A percentile compares a stretch with the other conserved stretches of the same genome.
These are phyloP conservation scores for Protobothrops flavoviridis DNA, from an alignment of 2,113 vertebrate species.

Conservation along the genomic window DNA sequence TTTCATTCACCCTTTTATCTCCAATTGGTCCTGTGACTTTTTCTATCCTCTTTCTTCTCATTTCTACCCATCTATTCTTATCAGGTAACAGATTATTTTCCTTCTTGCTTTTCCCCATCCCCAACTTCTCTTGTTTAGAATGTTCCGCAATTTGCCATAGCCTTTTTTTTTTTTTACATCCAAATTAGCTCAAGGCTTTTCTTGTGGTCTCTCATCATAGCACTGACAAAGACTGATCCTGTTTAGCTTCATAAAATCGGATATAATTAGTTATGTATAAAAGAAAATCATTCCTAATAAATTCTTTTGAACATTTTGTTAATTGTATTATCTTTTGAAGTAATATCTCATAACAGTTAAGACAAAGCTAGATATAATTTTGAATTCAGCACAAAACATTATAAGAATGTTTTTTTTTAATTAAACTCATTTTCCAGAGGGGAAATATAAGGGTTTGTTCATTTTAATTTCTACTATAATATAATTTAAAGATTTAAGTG, in stretches of 20 bases:
- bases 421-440: slow-evolving; percentile 58
- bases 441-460: slow-evolving; percentile 55
- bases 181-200: not conserved
- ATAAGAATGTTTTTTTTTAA: slow-evolving; percentile 57
- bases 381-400: slow-evolving; percentile 35
- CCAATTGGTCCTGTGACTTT: not conserved
- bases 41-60: not conserved
- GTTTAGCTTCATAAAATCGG: not conserved
- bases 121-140: not conserved
- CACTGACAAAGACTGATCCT: not conserved
- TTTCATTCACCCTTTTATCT: not conserved
- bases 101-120: not conserved
- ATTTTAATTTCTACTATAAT: slow-evolving; percentile 56
- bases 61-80: not conserved
- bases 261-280: slow-evolving; percentile 24
- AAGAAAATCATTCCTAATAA: slow-evolving; percentile 17
- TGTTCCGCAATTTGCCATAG: not conserved
- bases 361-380: slow-evolving; percentile 10
- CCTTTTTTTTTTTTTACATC: not conserved
- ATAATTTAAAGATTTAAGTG: slow-evolving; percentile 58
- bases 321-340: not conserved
- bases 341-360: not conserved
- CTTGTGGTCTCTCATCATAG: not conserved
- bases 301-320: not conserved
- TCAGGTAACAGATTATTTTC: not conserved